These are phyloP conservation scores for Albula glossodonta DNA, from an alignment of 2,113 vertebrate genomes.

Conservation along the genomic window DNA sequence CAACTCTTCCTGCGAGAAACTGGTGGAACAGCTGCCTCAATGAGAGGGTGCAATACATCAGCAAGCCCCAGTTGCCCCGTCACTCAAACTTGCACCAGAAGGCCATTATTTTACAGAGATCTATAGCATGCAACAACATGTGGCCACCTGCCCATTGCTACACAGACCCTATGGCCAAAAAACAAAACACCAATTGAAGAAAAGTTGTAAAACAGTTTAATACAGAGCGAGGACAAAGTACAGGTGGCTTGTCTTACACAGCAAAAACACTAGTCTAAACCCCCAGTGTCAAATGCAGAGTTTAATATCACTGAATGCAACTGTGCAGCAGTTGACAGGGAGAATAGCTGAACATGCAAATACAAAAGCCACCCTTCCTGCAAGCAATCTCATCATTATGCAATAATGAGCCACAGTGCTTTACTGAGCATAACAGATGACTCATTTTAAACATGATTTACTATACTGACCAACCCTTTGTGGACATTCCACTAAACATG, in stretches of 20 bases:
- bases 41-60: not conserved
- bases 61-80: slow-evolving; percentile 35
- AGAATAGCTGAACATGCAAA: not conserved
- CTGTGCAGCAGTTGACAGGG: not conserved
- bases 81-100: slow-evolving; percentile 31
- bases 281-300: not conserved
- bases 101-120: not conserved
- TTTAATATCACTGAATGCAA: not conserved
- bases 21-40: slow-evolving; percentile 32
- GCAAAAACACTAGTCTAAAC: not conserved
- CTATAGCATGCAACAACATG: not conserved
- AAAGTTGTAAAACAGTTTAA: not conserved
- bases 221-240: not conserved
- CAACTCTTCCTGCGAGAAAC: slow-evolving; percentile 19
- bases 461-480: not conserved
- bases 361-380: not conserved
- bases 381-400: not conserved
- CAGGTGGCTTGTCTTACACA: not conserved
- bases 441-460: not conserved
- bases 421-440: not conserved
- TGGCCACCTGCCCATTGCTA: not conserved
- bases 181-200: not conserved
- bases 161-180: not conserved
- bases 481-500: not conserved
- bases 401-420: not conserved